A percentile compares a stretch with the other conserved stretches of the same genome.
phyloP scores from a whole-genome alignment of 1,140 invertebrate species.

The Paraescarpia echinospica region DNA sequence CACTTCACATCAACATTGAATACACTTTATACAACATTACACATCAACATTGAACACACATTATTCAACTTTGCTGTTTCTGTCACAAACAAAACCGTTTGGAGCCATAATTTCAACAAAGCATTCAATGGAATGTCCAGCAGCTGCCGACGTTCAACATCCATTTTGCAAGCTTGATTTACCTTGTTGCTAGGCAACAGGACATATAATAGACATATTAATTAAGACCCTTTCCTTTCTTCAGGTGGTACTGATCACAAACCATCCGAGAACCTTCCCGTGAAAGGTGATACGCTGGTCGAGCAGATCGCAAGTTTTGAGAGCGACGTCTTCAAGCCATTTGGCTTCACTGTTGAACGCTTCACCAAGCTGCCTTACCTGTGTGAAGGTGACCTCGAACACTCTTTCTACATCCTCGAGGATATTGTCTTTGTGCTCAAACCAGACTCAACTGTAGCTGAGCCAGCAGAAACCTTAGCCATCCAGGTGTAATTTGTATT shows the following conservation, averaged over 20 bases:
- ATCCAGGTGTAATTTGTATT: neutral
- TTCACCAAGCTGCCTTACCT: conserved; percentile 89
- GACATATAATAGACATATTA: too few species aligned
- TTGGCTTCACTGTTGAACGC: conserved; percentile 71
- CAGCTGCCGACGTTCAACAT: too few species aligned
- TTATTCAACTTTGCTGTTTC: neutral
- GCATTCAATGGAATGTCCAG: too few species aligned
- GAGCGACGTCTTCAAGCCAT: conserved; percentile 68
- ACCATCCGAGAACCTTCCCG: conserved; percentile 71
- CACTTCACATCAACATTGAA: neutral
- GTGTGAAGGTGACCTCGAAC: conserved; percentile 89
- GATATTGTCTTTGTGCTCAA: conserved; percentile 77
- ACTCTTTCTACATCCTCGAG: conserved; percentile 86
- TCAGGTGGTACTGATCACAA: conserved; percentile 67
- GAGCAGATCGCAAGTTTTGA: conserved; percentile 75
- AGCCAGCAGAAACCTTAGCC: neutral
- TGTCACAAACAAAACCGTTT: too few species aligned
- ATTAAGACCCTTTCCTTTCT: conserved; percentile 25
- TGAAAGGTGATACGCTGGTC: conserved; percentile 74
- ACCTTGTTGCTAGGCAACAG: too few species aligned
- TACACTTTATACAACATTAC: too few species aligned
- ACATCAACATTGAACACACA: too few species aligned
- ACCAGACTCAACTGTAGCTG: conserved; percentile 9
- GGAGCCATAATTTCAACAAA: too few species aligned
- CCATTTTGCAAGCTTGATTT: too few species aligned